Conservation (phyloP, 1,140 invertebrate genomes). For the Heliothis subflexa region DNA sequence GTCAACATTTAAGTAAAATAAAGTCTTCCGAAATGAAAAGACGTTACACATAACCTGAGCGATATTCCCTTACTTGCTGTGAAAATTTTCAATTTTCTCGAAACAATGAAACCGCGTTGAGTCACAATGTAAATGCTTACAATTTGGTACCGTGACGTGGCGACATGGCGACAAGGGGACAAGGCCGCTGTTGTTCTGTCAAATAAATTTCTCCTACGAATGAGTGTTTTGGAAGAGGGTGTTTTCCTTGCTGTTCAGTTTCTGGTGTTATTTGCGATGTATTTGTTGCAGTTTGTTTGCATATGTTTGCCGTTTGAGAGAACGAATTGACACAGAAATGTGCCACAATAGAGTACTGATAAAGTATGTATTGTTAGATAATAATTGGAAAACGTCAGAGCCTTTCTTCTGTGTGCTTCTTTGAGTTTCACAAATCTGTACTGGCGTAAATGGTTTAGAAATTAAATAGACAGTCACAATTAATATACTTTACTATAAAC, state of each 20-base stretch:
- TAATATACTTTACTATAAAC: background rate
- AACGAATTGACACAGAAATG: background rate
- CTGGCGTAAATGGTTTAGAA: too few species aligned
- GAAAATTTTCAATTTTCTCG: constrained; percentile 57
- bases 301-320: background rate
- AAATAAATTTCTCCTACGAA: constrained; percentile 43
- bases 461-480: background rate
- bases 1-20: constrained; percentile 42
- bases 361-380: too few species aligned
- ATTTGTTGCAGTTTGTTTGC: constrained; percentile 15
- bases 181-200: constrained; percentile 35
- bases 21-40: constrained; percentile 40
- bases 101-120: constrained; percentile 53
- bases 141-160: constrained; percentile 36
- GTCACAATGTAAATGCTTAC: constrained; percentile 8
- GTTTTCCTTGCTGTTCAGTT: constrained; percentile 31
- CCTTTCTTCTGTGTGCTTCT: too few species aligned
- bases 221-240: constrained; percentile 16
- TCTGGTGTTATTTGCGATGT: constrained; percentile 20
- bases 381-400: too few species aligned
- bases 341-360: too few species aligned
- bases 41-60: constrained; percentile 45
- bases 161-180: constrained; percentile 14
- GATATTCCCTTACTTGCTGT: constrained; percentile 53
- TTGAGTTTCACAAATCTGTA: too few species aligned